Conservation (phyloP, 2,797 vertebrate species). For the Remorina albescens region DNA sequence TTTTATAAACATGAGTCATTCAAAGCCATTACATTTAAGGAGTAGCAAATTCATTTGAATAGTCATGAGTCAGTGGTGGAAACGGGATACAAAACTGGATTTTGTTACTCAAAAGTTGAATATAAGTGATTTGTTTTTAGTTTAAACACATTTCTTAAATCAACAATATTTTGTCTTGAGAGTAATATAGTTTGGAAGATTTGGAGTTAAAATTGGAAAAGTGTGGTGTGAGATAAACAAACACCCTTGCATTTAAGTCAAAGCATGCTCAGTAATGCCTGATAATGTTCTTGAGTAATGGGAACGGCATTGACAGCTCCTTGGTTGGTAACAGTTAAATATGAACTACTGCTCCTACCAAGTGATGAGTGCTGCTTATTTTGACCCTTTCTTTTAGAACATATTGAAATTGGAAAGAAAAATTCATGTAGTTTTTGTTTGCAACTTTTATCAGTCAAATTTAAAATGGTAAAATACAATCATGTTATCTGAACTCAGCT, state of each 20-base stretch:
- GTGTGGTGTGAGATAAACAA: constrained; percentile 25
- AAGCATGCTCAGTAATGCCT: constrained; percentile 35
- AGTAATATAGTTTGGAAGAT: no score
- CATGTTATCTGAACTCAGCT: not conserved
- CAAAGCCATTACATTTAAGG: not conserved
- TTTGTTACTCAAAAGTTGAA: not conserved
- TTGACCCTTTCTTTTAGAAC: constrained; percentile 4
- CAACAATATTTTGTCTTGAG: not conserved
- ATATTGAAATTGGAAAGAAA: not conserved
- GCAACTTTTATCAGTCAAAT: not conserved
- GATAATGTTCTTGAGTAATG: constrained; percentile 62
- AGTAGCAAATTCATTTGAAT: not conserved
- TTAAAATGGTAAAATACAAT: constrained; percentile 1
- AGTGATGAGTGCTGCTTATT: not conserved
- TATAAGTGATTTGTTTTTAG: not conserved
- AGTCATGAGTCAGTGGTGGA: not conserved
- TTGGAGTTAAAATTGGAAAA: constrained; percentile 26
- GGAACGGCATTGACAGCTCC: constrained; percentile 5
- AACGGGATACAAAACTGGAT: not conserved
- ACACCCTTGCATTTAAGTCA: constrained; percentile 17
- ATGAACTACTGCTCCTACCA: no score
- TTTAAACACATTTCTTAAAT: not conserved
- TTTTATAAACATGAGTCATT: not conserved
- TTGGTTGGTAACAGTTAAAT: not conserved
- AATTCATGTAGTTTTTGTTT: not conserved